Evolutionary conservation across 2,797 vertebrate genomes (phyloP).

Genomic region (Phrynocephalus guinanensis): DNA sequence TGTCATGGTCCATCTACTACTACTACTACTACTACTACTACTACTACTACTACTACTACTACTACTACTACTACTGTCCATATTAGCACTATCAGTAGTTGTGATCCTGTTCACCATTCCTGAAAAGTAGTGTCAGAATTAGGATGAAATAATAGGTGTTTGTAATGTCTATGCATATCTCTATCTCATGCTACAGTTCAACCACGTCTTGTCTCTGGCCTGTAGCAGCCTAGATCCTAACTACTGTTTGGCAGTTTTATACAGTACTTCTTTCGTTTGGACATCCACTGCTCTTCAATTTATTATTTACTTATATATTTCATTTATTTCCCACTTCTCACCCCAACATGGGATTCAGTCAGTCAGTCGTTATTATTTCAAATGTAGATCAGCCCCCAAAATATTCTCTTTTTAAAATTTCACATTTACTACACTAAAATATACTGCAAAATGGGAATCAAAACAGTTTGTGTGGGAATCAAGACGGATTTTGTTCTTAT

Average conservation of each 20-base stretch:
- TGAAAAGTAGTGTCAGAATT: neutral
- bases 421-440: too few relatives aligned
- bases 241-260: neutral
- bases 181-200: neutral
- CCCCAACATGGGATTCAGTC: too few relatives aligned
- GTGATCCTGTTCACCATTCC: conserved; percentile 13
- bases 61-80: too few relatives aligned
- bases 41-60: too few relatives aligned
- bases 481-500: neutral
- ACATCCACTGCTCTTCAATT: too few relatives aligned
- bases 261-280: too few relatives aligned
- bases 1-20: fast-evolving
- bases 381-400: too few relatives aligned
- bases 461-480: neutral
- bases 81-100: neutral
- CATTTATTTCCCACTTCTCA: too few relatives aligned
- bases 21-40: too few relatives aligned
- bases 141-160: neutral
- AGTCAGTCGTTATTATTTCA: too few relatives aligned
- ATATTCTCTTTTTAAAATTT: too few relatives aligned
- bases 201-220: neutral
- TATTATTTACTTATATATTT: too few relatives aligned
- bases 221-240: neutral
- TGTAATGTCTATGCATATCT: neutral
- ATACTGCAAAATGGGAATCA: neutral